These are phyloP conservation scores for Siderastrea siderea DNA, from an alignment of 92 coral and sea anemone genomes.

Conservation along the genomic window DNA sequence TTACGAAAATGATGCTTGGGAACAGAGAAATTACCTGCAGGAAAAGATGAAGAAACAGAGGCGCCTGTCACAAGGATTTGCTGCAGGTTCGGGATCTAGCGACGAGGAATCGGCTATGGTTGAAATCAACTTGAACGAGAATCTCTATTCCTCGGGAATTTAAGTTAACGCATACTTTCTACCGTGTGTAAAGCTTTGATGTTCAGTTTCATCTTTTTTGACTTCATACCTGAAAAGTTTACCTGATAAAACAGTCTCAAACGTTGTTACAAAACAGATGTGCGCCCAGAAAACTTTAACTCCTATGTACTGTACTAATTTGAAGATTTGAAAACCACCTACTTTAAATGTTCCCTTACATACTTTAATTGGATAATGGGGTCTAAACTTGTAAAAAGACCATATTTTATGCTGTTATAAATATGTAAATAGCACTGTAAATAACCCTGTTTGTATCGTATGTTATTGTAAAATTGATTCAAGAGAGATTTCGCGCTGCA, in stretches of 20 bases:
- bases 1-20: too few relatives aligned
- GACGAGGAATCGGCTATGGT: constrained; percentile 52
- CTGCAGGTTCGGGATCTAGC: constrained; percentile 37
- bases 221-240: background rate
- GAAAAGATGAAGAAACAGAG: constrained; percentile 64
- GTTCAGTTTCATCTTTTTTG: background rate
- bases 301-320: too few relatives aligned
- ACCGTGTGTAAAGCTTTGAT: background rate
- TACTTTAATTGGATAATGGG: too few relatives aligned
- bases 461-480: background rate
- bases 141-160: background rate
- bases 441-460: background rate
- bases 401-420: too few relatives aligned
- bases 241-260: too few relatives aligned
- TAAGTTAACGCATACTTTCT: background rate
- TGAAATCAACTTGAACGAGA: constrained; percentile 37
- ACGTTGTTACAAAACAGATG: background rate
- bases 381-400: too few relatives aligned
- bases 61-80: constrained; percentile 69
- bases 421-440: background rate
- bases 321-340: too few relatives aligned
- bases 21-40: constrained; percentile 43
- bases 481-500: background rate
- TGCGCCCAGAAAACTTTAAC: too few relatives aligned
- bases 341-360: too few relatives aligned